Evolutionary conservation across 1,140 invertebrate genomes (phyloP).

Genomic region (Teleogryllus occipitalis): DNA sequence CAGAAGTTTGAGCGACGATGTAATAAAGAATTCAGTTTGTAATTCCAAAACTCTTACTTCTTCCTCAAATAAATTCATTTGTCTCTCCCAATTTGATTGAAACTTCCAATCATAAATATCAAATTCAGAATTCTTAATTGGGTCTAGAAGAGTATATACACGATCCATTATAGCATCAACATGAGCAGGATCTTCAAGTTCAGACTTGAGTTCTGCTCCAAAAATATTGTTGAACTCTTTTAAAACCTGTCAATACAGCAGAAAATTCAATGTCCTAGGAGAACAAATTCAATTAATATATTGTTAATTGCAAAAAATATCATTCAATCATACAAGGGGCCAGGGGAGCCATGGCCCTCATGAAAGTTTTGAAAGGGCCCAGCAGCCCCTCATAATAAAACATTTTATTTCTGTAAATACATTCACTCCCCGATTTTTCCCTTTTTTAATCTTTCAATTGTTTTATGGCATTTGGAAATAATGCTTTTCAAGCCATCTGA

Average conservation of each 20-base stretch:
- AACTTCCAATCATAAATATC: neutral
- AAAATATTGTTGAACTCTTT: neutral
- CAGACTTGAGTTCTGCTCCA: neutral
- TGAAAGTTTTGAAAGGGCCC: too few relatives aligned
- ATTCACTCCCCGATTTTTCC: too few relatives aligned
- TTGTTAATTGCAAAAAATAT: too few relatives aligned
- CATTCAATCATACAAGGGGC: too few relatives aligned
- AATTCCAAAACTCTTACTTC: neutral
- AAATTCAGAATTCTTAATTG: neutral
- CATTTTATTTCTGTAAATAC: too few relatives aligned
- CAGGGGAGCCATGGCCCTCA: too few relatives aligned
- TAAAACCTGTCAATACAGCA: neutral
- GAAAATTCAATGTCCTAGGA: too few relatives aligned
- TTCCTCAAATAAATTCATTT: neutral
- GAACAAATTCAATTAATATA: too few relatives aligned
- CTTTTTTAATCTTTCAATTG: too few relatives aligned
- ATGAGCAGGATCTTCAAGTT: neutral
- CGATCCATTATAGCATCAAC: neutral
- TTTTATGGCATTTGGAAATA: too few relatives aligned
- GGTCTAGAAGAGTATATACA: neutral
- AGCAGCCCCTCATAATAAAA: too few relatives aligned
- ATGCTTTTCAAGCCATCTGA: too few relatives aligned
- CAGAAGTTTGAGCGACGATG: neutral
- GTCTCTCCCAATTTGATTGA: neutral
- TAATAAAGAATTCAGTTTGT: neutral